Evolutionary conservation across 2,797 vertebrate species (phyloP).

Genomic region (Rhynchonycteris naso): DNA sequence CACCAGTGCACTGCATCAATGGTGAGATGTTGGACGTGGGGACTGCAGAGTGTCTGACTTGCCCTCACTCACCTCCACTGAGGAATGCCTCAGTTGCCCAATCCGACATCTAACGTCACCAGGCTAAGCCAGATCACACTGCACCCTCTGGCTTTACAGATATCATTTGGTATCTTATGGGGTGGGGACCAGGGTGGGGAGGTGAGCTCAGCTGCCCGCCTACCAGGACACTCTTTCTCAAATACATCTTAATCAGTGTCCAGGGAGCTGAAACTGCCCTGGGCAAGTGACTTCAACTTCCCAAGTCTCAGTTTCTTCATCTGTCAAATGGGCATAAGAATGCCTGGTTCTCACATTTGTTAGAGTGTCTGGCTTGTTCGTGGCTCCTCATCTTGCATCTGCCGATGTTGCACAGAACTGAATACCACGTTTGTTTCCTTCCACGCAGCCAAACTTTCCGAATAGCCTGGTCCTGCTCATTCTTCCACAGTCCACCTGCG

Average conservation of each 20-base stretch:
- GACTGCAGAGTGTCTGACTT: not conserved
- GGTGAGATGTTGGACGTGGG: not conserved
- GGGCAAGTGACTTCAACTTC: constrained; percentile 34
- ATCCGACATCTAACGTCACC: not conserved
- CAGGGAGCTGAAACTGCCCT: not conserved
- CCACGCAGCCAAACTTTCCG: not conserved
- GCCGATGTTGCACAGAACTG: not conserved
- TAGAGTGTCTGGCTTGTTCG: not conserved
- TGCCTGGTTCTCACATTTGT: not conserved
- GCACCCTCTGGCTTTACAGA: not conserved
- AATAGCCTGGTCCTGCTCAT: not conserved
- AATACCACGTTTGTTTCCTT: not conserved
- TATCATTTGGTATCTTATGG: too few species aligned
- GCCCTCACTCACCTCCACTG: not conserved
- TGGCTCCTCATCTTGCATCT: not conserved
- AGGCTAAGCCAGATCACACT: not conserved
- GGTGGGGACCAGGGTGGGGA: not conserved
- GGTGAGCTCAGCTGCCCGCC: not conserved
- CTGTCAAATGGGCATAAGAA: not conserved
- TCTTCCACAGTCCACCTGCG: not conserved
- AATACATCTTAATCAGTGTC: not conserved
- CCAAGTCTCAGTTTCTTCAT: not conserved
- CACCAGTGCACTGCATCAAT: not conserved
- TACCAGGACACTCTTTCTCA: not conserved
- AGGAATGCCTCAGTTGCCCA: not conserved